Base-by-base conservation (phyloP, 2,888 invertebrate species). In the Erebia palarica region DNA sequence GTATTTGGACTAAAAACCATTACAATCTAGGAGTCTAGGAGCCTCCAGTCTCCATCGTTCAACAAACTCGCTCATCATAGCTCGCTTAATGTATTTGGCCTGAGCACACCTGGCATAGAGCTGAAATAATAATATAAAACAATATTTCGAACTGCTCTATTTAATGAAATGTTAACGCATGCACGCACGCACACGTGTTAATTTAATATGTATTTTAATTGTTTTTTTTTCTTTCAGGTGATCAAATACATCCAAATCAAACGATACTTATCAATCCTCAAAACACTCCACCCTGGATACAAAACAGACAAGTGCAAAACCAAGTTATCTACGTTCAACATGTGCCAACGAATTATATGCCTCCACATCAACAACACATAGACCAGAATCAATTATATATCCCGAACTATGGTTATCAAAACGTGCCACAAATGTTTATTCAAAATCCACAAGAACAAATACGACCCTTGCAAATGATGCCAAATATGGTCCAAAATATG, bases 231-330 rank as follows among this genome's bases (percentile, higher is more conserved):
- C 86, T 88, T 87, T 27, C 86, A 92, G 91, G 89, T 57, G 89
- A 91, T 49, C 89, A 90, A 76, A 79, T 82, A 27, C 88, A 88
- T 70, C 88, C 85, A 69, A 89, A 88, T 69, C 91, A 91, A 77
- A 85, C 87, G 0, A 84, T 88, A 72, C 82, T 90, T 64, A 84
- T 92, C 69, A 92, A 91, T 73, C 86, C 88, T 3, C 90, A 91
- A 75, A 92, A 91, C 61, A 84, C 89, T 13, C 92, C 92, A 59
- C 92, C 92, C 82, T 93, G 92, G 92, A 85, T 86, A 65, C 90
- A 91, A 61, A 90, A 87, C 82, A 78, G 87, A 64, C 78, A 81
- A 61, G 76, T 84, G 1, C 89, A 86, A 71, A 90, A 87, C 77
- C 89, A 85, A 75, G 84, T 92, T 8, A 82, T 91, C 27, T 92